Base-by-base conservation (phyloP, 2,113 vertebrate genomes). In the Rissa tridactyla region DNA sequence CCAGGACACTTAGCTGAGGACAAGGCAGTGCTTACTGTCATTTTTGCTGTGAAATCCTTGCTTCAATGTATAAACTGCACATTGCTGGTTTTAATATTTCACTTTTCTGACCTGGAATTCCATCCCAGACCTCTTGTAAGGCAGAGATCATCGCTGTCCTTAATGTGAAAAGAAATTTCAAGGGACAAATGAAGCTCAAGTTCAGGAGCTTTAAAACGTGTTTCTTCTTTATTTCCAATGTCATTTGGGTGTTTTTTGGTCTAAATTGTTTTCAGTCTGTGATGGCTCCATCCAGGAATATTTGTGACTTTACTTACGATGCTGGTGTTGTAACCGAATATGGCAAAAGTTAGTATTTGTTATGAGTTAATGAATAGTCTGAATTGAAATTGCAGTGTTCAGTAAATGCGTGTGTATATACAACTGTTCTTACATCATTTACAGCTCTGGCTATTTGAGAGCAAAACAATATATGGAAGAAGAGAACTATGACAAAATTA, bases 381-480 rank as follows among this genome's bases (percentile, higher is more conserved):
- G 70, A 85, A 77, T 76, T 80, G 70, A 84, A 92, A 69, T 52
- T 75, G 65, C 51, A 82, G 14, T 69, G 42, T 91, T 68, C 30
- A 26, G 60, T 89, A 81, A 79, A 72, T 62, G 49, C 32, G 15
- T 62, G 18, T 57, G 2, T 90, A 16, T 87, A 70, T 47, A 78
- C 69, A 85, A 54, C 80, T 88, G 36, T 92, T 54, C 94, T 85
- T 84, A 57, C 70, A 91, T 98, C 90, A 62, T 87, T 95, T 99
- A 98, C 97, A 99, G 98, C 96, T 99, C 99, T 91, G 99, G 99
- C 64, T 99, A 99, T 97, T 98, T 99, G 97, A 99, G 99, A 97
- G 99, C 99, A 58, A 99, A 99, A 96, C 99, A 99, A 96, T 99
- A 99, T 96, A 99, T 99, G 99, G 99, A 99, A 95, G 99, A 99